phyloP scores from a whole-genome alignment of 2,888 invertebrate genomes.

The Ophion ellenae region DNA sequence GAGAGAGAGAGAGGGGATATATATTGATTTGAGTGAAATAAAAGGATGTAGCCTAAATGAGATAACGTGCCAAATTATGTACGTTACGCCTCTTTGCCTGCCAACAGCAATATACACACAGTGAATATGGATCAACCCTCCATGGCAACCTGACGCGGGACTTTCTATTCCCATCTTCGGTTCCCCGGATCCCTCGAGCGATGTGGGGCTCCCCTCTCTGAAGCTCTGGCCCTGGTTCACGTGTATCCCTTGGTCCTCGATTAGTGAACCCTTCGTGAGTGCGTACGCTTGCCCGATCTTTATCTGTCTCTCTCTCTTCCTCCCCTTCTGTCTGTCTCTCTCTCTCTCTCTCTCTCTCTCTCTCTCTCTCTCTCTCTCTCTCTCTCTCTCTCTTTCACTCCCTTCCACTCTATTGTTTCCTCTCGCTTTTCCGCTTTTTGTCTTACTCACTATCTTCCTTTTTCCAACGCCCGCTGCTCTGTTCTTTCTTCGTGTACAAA shows the following conservation, averaged over 20 bases:
- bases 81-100: conserved; percentile 38
- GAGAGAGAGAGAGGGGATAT: not conserved
- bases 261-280: conserved; percentile 79
- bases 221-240: conserved; percentile 12
- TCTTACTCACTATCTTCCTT: conserved; percentile 22
- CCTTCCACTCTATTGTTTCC: not conserved
- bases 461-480: conserved; percentile 17
- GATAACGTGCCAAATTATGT: conserved; percentile 4
- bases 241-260: conserved; percentile 74
- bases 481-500: conserved; percentile 46
- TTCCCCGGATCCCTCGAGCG: conserved; percentile 50
- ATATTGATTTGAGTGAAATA: conserved; percentile 1
- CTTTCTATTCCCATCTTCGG: conserved; percentile 72
- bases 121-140: conserved; percentile 77
- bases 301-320: not conserved
- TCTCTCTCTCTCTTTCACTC: too few relatives aligned
- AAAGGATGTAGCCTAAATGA: conserved; percentile 3
- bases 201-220: conserved; percentile 17
- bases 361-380: too few relatives aligned
- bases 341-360: too few relatives aligned
- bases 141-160: conserved; percentile 75
- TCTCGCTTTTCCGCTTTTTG: not conserved
- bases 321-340: too few relatives aligned
- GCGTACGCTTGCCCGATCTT: conserved; percentile 71
- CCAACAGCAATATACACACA: conserved; percentile 66